These are phyloP conservation scores for Typhlichthys subterraneus DNA, from an alignment of 2,797 vertebrate species.

Conservation along the genomic window DNA sequence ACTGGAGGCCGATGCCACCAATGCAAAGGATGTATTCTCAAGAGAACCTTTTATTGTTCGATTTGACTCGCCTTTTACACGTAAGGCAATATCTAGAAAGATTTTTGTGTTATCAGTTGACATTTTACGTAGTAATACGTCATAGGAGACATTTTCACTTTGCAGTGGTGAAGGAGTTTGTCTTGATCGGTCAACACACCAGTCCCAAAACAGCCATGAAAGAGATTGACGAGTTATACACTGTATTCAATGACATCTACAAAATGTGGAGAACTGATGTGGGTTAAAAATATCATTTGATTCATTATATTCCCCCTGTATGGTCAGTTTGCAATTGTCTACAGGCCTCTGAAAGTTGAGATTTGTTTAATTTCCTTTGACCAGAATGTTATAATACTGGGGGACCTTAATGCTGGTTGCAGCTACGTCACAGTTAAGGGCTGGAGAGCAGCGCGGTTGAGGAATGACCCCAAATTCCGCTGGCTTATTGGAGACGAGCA, in stretches of 20 bases:
- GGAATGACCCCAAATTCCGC: conserved; percentile 74
- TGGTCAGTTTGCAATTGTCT: too few relatives aligned
- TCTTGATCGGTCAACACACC: conserved; percentile 82
- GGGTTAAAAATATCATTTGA: conserved; percentile 3
- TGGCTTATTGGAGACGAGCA: conserved; percentile 84
- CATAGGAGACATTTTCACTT: conserved; percentile 1
- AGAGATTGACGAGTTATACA: conserved; percentile 80
- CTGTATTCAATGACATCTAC: conserved; percentile 73
- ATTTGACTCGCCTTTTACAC: conserved; percentile 76
- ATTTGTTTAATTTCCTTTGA: conserved; percentile 7
- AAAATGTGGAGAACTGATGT: conserved; percentile 81
- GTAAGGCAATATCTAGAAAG: conserved; percentile 54
- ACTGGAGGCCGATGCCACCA: conserved; percentile 44
- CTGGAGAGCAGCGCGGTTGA: conserved; percentile 72
- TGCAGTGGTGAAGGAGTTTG: conserved; percentile 80
- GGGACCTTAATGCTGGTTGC: conserved; percentile 85
- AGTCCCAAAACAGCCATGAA: conserved; percentile 79
- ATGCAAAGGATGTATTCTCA: conserved; percentile 72
- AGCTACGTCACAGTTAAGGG: conserved; percentile 79
- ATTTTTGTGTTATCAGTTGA: too few relatives aligned
- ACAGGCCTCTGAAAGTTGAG: too few relatives aligned
- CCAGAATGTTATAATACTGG: conserved; percentile 84
- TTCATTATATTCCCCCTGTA: not conserved
- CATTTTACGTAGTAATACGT: not conserved
- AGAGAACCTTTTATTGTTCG: conserved; percentile 80